A percentile compares a stretch with the other conserved stretches of the same genome.
These are phyloP conservation scores for Catalaphyllia jardinei DNA, from an alignment of 64 coral and sea anemone species.

Conservation along the genomic window DNA sequence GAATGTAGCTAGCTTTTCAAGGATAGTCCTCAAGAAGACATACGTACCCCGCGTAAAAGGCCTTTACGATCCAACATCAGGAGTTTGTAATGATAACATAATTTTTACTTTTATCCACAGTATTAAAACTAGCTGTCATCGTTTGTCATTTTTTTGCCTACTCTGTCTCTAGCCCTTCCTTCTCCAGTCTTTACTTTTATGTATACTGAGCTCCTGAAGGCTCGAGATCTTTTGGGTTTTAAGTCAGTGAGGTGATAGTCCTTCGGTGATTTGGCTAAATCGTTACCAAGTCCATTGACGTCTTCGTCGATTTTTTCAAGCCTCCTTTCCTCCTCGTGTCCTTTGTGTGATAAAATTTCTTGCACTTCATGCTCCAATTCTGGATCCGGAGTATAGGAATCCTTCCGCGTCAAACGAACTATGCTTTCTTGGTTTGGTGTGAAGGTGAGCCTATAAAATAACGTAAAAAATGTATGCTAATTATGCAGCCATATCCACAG, in stretches of 20 bases:
- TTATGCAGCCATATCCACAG: too few relatives aligned
- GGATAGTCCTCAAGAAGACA: too few relatives aligned
- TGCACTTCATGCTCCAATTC: constrained; percentile 40
- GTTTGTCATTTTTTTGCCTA: background rate
- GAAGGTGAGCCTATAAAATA: constrained; percentile 40
- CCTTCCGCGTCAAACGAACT: constrained; percentile 39
- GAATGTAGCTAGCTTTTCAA: too few relatives aligned
- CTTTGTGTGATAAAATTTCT: constrained; percentile 49
- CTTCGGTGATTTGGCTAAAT: background rate
- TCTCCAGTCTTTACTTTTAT: constrained; percentile 20
- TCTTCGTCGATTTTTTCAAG: constrained; percentile 41
- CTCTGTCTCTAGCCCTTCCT: background rate
- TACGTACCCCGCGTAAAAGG: too few relatives aligned
- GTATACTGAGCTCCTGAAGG: constrained; percentile 17
- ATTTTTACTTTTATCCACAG: background rate
- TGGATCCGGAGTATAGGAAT: constrained; percentile 51
- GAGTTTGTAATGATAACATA: background rate
- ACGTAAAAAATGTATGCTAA: background rate
- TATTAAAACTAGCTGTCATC: background rate
- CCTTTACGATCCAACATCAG: background rate
- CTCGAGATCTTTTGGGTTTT: constrained; percentile 14
- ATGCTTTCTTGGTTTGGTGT: constrained; percentile 7
- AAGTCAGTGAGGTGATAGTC: constrained; percentile 25
- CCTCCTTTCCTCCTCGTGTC: constrained; percentile 22
- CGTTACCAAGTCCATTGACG: background rate